A percentile compares a stretch with the other conserved stretches of the same genome.
These are phyloP conservation scores for Aurelia sp. DNA, from an alignment of 30 jellyfish, hydroid and myxozoan genomes.

Conservation along the genomic window DNA sequence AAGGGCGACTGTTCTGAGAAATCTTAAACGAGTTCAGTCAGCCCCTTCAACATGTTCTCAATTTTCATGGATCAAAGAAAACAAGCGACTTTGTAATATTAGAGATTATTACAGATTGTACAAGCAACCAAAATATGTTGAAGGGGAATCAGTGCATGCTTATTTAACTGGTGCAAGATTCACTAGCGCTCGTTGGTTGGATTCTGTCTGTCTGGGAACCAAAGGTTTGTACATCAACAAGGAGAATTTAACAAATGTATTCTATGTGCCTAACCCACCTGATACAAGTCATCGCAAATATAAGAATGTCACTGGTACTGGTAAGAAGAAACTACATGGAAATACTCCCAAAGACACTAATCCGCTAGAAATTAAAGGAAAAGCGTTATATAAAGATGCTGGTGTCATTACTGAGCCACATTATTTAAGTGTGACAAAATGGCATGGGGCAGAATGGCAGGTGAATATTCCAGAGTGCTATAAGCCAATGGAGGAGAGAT, in stretches of 20 bases:
- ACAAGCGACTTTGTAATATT: constrained; percentile 63
- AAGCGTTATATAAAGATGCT: constrained; percentile 16
- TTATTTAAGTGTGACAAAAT: constrained; percentile 31
- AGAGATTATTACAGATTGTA: constrained; percentile 62
- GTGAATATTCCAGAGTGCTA: constrained; percentile 38
- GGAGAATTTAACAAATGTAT: constrained; percentile 51
- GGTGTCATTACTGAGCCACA: constrained; percentile 57
- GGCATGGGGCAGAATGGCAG: constrained; percentile 88
- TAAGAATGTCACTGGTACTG: neutral
- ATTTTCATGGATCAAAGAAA: constrained; percentile 70
- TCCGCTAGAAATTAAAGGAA: constrained; percentile 29
- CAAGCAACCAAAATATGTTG: neutral
- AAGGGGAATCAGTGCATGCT: constrained; percentile 56
- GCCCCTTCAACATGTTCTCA: constrained; percentile 63
- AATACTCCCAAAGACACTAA: neutral
- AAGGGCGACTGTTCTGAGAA: constrained; percentile 59
- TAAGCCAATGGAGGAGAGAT: constrained; percentile 36
- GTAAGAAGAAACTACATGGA: neutral
- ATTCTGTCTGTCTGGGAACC: constrained; percentile 11
- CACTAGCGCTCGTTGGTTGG: constrained; percentile 70
- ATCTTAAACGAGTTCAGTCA: constrained; percentile 45
- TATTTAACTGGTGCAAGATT: constrained; percentile 68
- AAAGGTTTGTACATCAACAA: constrained; percentile 54
- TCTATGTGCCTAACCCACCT: constrained; percentile 40
- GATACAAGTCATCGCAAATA: neutral